A percentile compares a stretch with the other conserved stretches of the same genome.
phyloP scores from a whole-genome alignment of 2,888 invertebrate species.

The Hyppa rectilinea region DNA sequence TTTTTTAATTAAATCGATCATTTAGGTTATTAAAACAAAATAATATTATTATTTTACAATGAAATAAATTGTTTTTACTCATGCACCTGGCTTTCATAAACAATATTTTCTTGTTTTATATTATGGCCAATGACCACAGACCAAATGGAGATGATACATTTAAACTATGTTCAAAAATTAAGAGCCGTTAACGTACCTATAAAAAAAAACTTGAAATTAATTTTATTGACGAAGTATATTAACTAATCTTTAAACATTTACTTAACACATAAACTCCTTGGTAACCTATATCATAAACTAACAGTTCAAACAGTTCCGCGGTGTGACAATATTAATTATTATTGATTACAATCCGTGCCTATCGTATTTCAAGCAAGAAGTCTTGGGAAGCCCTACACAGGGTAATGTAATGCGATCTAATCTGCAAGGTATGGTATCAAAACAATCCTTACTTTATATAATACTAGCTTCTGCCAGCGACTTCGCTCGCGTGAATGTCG shows the following conservation, averaged over 20 bases:
- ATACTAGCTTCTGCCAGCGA: too few relatives aligned
- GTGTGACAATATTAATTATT: slow-evolving; percentile 53
- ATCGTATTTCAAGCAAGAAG: slow-evolving; percentile 76
- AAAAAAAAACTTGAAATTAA: too few relatives aligned
- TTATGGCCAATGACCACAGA: too few relatives aligned
- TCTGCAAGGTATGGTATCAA: slow-evolving; percentile 71
- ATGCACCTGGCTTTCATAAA: background rate
- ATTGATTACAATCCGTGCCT: slow-evolving; percentile 65
- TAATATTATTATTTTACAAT: background rate
- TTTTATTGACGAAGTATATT: too few relatives aligned
- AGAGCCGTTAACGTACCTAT: background rate
- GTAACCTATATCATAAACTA: slow-evolving; percentile 1
- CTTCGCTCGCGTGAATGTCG: too few relatives aligned
- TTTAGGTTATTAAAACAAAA: background rate
- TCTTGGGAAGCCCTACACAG: slow-evolving; percentile 79
- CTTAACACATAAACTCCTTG: slow-evolving; percentile 15
- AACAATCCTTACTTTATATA: too few relatives aligned
- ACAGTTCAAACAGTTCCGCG: slow-evolving; percentile 22
- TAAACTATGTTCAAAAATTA: background rate
- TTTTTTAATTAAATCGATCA: too few relatives aligned
- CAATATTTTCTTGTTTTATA: background rate
- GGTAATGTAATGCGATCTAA: slow-evolving; percentile 82
- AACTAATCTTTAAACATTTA: background rate
- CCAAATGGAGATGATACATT: too few relatives aligned
- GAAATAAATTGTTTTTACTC: background rate